Evolutionary conservation across 2,888 invertebrate genomes (phyloP).

Genomic region (Drosophila pegasa): DNA sequence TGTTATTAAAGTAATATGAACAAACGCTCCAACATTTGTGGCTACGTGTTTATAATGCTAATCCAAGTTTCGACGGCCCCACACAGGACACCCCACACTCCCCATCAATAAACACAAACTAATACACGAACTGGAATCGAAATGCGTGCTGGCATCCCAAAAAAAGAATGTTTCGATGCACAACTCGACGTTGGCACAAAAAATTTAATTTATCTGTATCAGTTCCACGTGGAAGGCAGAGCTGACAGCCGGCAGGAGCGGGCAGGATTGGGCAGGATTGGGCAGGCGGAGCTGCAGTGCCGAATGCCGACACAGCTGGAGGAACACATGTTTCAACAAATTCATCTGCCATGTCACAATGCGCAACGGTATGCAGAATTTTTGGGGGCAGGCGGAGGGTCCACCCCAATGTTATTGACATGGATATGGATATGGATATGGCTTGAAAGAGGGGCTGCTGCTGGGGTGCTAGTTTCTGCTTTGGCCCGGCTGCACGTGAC

Average conservation of each 20-base stretch:
- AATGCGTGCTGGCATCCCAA: constrained; percentile 74
- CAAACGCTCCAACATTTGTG: constrained; percentile 39
- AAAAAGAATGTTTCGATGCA: constrained; percentile 52
- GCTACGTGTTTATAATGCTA: constrained; percentile 75
- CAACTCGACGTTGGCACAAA: constrained; percentile 49
- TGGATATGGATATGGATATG: constrained; percentile 25
- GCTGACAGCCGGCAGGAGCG: constrained; percentile 25
- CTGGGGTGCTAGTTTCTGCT: constrained; percentile 21
- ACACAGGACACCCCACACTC: background rate
- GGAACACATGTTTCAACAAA: constrained; percentile 78
- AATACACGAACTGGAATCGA: constrained; percentile 60
- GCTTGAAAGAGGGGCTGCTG: background rate
- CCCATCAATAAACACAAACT: constrained; percentile 48
- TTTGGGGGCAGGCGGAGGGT: constrained; percentile 10
- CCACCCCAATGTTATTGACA: constrained; percentile 39
- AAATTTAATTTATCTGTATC: constrained; percentile 81
- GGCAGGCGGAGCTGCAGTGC: constrained; percentile 3
- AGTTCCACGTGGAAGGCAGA: constrained; percentile 56
- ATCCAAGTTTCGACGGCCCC: constrained; percentile 44
- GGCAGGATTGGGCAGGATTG: background rate
- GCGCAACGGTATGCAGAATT: constrained; percentile 78
- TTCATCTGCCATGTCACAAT: constrained; percentile 81
- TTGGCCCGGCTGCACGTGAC: constrained; percentile 70
- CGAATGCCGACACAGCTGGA: constrained; percentile 58
- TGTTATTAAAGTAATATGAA: constrained; percentile 59